Evolutionary conservation across 2,888 invertebrate genomes (phyloP).

Genomic region (Dendrolimus houi): DNA sequence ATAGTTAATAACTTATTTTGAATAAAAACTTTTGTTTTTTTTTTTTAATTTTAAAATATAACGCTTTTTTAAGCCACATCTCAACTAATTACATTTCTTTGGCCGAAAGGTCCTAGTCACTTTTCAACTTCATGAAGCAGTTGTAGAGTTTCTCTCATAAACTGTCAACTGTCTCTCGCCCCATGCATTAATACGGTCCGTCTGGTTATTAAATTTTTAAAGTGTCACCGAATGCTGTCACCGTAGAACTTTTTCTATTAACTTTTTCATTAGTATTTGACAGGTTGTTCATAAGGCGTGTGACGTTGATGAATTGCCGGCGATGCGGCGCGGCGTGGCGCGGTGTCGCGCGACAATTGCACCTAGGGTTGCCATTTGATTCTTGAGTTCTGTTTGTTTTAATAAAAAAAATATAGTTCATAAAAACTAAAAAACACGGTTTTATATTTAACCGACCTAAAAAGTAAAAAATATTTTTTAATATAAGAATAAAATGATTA

Average conservation of each 20-base stretch:
- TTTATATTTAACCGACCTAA: too few species aligned
- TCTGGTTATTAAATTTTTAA: conserved; percentile 58
- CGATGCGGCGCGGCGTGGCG: conserved; percentile 19
- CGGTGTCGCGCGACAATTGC: neutral
- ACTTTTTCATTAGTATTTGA: conserved; percentile 67
- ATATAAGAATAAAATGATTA: too few species aligned
- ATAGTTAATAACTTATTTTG: too few species aligned
- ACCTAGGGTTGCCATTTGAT: neutral
- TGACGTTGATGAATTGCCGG: conserved; percentile 57
- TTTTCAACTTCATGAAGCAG: neutral
- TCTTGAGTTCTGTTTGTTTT: too few species aligned
- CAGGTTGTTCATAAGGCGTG: conserved; percentile 62
- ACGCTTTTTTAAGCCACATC: too few species aligned
- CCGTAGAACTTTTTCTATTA: conserved; percentile 72
- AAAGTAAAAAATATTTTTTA: too few species aligned
- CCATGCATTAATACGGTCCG: conserved; percentile 24
- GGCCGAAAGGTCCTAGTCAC: too few species aligned
- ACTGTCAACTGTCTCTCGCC: neutral
- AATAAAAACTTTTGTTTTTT: too few species aligned
- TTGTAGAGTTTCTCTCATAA: neutral
- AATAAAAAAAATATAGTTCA: too few species aligned
- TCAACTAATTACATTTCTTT: too few species aligned
- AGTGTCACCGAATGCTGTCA: conserved; percentile 54
- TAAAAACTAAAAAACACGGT: too few species aligned
- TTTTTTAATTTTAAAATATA: too few species aligned